Evolutionary conservation across 2,113 vertebrate species (phyloP), one percentile per base, ranked within the genome.

Genomic region (human (Homo sapiens)): DNA sequence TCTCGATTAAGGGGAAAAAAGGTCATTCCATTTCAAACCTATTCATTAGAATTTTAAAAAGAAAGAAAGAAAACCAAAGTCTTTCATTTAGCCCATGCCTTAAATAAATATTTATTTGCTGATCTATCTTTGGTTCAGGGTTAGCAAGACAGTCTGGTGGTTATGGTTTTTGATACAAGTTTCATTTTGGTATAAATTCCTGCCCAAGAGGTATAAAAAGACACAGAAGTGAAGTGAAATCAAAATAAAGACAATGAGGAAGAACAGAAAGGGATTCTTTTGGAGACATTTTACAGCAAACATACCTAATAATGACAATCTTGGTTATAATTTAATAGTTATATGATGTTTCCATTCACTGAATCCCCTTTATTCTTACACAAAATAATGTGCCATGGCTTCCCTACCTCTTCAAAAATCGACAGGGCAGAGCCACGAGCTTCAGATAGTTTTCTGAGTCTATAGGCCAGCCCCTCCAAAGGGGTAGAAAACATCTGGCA

Each of bases 371-470:
- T 85, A 20, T 70, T 52, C 52, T 61, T 86, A 73, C 13, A 94
- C 27, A 78, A 86, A 75, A 85, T 38, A 68, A 92, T 3, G 6
- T 14, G 84, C 22, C 43, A 6, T 91, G 66, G 52, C 55, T 82
- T 89, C 50, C 16, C 13, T 72, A 7, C 73, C 25, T 73, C 35
- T 43, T 85, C 64, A 61, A 52, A 5, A 94, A 20, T 78, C 20
- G 38, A 79, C 32, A 66, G n/a, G 22, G 40, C 27, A 89, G 27
- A 78, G 27, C 16, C 30, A 75, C 92, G 76, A 88, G 45, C 25
- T 85, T 95, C 88, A 55, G 32, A 79, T 78, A 45, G 18, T 70
- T 97, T 96, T 50, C 96, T 91, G 66, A 89, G 73, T 93, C 59
- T 98, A 52, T 55, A 90, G 32, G 50, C 32, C 52, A 96, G 88